Base-by-base conservation (phyloP, 2,888 invertebrate genomes). In the Molorchus minor region DNA sequence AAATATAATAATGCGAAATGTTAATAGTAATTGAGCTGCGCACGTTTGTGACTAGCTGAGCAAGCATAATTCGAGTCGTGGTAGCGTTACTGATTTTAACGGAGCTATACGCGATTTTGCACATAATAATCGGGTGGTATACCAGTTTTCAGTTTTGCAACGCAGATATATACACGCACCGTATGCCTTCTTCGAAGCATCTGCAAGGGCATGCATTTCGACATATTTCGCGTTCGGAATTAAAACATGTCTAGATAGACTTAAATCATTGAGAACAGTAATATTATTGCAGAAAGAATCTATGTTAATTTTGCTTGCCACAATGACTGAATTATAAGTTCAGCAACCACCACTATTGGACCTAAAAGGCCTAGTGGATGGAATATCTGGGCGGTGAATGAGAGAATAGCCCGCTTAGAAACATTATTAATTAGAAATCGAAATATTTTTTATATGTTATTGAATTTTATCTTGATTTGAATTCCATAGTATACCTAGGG, bases 61-160 rank as follows among this genome's bases (percentile, higher is more conserved):
- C n/a, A n/a, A n/a, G n/a, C n/a, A 45, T 7, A 54, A 20, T 8
- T 54, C 54, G 1, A 54, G n/a, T 8, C 45, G 3, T 2, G 54
- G 54, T 2, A 54, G 4, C 2, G 54, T 20, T 10, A 36, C 8
- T 3, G 20, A 25, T 36, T 54, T 54, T 2, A 54, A 2, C 2
- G 45, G 54, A 0, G 54, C 35, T 8, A 54, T 45, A 4, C 45
- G 19, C 5, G 36, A 16, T 10, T 54, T 54, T 2, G 53, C 17
- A 12, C 45, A 36, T 10, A 43, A 7, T 19, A 49, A 15, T 15
- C 30, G 13, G 5, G 19, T 19, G 10, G 46, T 29, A 5, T 35
- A 12, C 2, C 15, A 2, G 35, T 13, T 35, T 35, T 33, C 10
- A 33, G n/a, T 33, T 33, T 33, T 33, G 33, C 33, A 10, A 3